These are phyloP conservation scores for Hermaeophaga mercurialis DNA, from an alignment of 2,888 invertebrate genomes.

Conservation along the genomic window DNA sequence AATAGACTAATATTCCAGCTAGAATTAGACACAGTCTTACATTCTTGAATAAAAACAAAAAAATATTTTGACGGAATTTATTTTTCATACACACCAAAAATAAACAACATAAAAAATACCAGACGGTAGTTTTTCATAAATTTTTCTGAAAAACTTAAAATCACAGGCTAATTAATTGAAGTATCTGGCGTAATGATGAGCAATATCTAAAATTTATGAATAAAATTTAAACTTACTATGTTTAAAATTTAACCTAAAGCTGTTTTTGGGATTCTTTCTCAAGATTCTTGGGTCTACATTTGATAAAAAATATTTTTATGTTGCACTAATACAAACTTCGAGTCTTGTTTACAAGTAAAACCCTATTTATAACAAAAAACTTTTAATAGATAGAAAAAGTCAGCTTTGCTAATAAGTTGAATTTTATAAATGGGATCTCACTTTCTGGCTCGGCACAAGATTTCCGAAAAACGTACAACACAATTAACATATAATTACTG, in stretches of 20 bases:
- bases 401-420: too few relatives aligned
- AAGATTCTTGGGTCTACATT: neutral
- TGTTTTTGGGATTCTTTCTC: conserved; percentile 5
- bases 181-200: conserved; percentile 10
- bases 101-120: conserved; percentile 42
- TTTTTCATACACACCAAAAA: conserved; percentile 45
- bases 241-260: too few relatives aligned
- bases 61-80: conserved; percentile 41
- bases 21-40: conserved; percentile 17
- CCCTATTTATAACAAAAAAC: too few relatives aligned
- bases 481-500: too few relatives aligned
- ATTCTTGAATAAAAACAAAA: conserved; percentile 39
- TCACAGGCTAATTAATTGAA: conserved; percentile 42
- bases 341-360: too few relatives aligned
- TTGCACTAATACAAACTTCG: neutral
- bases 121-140: conserved; percentile 31
- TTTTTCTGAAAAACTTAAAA: conserved; percentile 35
- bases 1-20: conserved; percentile 13
- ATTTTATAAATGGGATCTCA: too few relatives aligned
- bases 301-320: conserved; percentile 11
- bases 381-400: too few relatives aligned
- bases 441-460: too few relatives aligned
- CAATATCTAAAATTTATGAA: conserved; percentile 17
- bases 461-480: too few relatives aligned
- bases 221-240: conserved; percentile 11